Percentiles rank a stretch among this genome's conserved stretches.
These are phyloP conservation scores for Xestia c-nigrum DNA, from an alignment of 2,888 invertebrate genomes.

Conservation along the genomic window DNA sequence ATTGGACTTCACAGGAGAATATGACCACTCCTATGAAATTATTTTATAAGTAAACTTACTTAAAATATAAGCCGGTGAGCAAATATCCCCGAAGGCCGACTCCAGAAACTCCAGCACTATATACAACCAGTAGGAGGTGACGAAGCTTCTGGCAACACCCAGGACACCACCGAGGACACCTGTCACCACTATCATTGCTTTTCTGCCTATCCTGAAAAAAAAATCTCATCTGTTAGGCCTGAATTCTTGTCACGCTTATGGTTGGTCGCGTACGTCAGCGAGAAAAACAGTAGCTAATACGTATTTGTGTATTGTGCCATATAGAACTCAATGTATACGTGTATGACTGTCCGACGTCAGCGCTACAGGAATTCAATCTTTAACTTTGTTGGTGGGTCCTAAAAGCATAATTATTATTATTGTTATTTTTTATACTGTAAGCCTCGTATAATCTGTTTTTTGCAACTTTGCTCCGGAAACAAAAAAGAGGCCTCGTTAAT, in stretches of 20 bases:
- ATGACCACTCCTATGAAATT: background rate
- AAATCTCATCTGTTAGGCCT: background rate
- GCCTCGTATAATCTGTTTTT: background rate
- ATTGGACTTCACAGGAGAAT: background rate
- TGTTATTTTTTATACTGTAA: background rate
- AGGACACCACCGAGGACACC: conserved; percentile 80
- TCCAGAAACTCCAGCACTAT: conserved; percentile 81
- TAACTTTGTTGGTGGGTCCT: background rate
- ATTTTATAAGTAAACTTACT: conserved; percentile 70
- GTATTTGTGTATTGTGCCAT: too few relatives aligned
- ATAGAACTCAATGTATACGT: too few relatives aligned
- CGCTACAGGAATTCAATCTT: too few relatives aligned
- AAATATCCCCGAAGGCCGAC: conserved; percentile 81
- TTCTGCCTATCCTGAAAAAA: conserved; percentile 80
- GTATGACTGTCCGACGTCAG: too few relatives aligned
- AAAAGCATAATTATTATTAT: too few relatives aligned
- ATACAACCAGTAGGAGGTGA: conserved; percentile 81
- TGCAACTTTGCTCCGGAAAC: background rate
- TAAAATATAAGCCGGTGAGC: conserved; percentile 81
- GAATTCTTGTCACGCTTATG: too few relatives aligned
- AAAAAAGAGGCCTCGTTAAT: background rate
- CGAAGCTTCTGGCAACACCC: conserved; percentile 80
- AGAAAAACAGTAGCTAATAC: too few relatives aligned
- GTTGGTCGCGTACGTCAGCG: too few relatives aligned
- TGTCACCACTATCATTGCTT: conserved; percentile 75